Evolutionary conservation across 2,888 invertebrate genomes (phyloP).

Genomic region (Erebia epiphron): DNA sequence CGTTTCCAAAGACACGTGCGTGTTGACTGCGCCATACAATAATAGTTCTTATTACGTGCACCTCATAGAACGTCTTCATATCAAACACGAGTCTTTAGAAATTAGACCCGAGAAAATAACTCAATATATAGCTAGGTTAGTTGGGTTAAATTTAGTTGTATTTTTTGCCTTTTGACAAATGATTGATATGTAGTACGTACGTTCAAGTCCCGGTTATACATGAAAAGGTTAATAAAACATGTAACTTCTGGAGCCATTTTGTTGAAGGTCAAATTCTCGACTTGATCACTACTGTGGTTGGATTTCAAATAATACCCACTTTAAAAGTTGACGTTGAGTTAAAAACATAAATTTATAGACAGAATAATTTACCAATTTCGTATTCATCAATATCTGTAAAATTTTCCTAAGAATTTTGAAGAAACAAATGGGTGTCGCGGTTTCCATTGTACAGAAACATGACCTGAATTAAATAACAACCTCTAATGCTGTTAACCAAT

Average conservation of each 20-base stretch:
- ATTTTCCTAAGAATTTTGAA: not conserved
- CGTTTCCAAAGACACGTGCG: constrained; percentile 7
- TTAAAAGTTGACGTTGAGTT: constrained; percentile 46
- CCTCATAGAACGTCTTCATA: not conserved
- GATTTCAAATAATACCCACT: not conserved
- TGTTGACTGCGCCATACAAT: not conserved
- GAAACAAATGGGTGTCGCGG: not conserved
- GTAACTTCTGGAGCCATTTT: not conserved
- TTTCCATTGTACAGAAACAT: constrained; percentile 17
- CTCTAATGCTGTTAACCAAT: constrained; percentile 52
- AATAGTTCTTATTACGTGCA: not conserved
- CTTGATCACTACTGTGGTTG: too few species aligned
- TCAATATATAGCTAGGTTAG: constrained; percentile 10
- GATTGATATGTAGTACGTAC: constrained; percentile 3
- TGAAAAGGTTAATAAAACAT: constrained; percentile 14
- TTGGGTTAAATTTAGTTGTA: constrained; percentile 12
- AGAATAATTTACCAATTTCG: not conserved
- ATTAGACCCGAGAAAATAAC: constrained; percentile 30
- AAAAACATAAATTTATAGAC: not conserved
- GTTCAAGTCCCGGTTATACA: constrained; percentile 2
- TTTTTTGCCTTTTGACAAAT: not conserved
- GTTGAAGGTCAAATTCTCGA: not conserved
- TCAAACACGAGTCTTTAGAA: constrained; percentile 23
- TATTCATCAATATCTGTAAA: not conserved
- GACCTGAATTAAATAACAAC: constrained; percentile 58